Evolutionary conservation across 2,888 invertebrate genomes (phyloP), one percentile per base, ranked within the genome.

Genomic region (Blastobasis adustella): DNA sequence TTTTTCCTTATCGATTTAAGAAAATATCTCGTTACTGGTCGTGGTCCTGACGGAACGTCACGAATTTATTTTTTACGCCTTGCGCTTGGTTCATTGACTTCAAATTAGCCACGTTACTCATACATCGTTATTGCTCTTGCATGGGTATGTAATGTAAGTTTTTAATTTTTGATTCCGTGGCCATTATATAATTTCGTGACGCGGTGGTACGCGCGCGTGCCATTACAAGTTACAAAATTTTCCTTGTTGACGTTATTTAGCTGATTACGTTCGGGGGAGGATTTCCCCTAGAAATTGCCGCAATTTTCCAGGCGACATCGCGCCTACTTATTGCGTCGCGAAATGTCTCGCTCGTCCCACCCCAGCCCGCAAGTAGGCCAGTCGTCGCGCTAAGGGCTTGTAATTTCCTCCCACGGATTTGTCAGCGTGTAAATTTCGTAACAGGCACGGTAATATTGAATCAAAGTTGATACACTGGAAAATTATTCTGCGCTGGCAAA

Each of bases 221-320:
- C 52, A 50, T 52, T 49, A 51, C 46, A 38, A 49, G 57, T 56
- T 62, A 57, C 57, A 58, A 59, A 66, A 66, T 67, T 67, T 71
- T 71, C 66, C 72, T 69, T 71, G 66, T 71, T 61, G 65, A 63
- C 59, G 71, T 68, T 69, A 76, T 77, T 80, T 73, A 73, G 61
- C 69, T 78, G 76, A 78, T 79, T 73, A 79, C n/a, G 9, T 9
- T 42, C 42, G 42, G 55, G 62, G 69, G 73, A 69, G 60, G 61
- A 64, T 57, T 61, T 57, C 64, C 73, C 77, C 73, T 65, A 65
- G 73, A 78, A 82, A 81, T 79, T 80, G 75, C 65, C 71, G 73
- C 76, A 85, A 85, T 86, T 84, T 86, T 85, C 81, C 84, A 72
- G 71, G 68, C 74, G 76, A 79, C 67, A 79, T 77, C 73, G 69